Base-by-base conservation (phyloP, 1,140 invertebrate species). In the Apolygus lucorum region DNA sequence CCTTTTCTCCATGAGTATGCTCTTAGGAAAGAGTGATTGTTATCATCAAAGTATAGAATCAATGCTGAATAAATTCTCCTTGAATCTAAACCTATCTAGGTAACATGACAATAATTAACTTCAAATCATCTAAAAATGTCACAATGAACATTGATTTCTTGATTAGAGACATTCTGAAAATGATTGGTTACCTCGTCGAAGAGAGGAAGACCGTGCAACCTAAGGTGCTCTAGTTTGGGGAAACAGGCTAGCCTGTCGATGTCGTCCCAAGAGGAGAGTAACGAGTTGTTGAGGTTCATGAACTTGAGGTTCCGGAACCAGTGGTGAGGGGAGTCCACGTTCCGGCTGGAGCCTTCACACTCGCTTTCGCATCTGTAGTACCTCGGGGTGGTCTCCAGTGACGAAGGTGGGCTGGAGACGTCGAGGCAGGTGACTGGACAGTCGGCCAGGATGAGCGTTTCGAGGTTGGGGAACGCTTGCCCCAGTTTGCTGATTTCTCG, bases 251-350 rank as follows among this genome's bases (percentile, higher is more conserved):
- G 82, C 73, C 87, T 82, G 74, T 95, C 91, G 64, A 96, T 87
- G 75, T 95, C 92, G 74, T 90, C 87, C 93, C 94, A 96, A 13
- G 88, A 87, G 14, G 86, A 83, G 27, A 97, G 78, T 25, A 88
- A 81, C 0, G 91, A 92, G 67, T 90, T 90, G 76, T 91, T 93
- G 21, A 96, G 81, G 78, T 94, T 95, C 11, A 96, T 81, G 78
- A 89, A 87, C 76, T 86, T 83, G 49, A 95, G 81, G 74, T 84
- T 84, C 52, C 85, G 85, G 78, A 87, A 91, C 67, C 79, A 78
- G 75, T 82, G 79, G 68, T 86, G 85, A 1, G 85, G 78, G 17
- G 81, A 80, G 21, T 69, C 74, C 72, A n/a, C 68, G 54, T n/a
- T 76, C 77, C 2, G 71, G 74, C 2, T 76, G 73, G 64, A 49